These are phyloP conservation scores for Geodia barretti DNA, from an alignment of 37 sponge, comb jelly and placozoan species.

Conservation along the genomic window DNA sequence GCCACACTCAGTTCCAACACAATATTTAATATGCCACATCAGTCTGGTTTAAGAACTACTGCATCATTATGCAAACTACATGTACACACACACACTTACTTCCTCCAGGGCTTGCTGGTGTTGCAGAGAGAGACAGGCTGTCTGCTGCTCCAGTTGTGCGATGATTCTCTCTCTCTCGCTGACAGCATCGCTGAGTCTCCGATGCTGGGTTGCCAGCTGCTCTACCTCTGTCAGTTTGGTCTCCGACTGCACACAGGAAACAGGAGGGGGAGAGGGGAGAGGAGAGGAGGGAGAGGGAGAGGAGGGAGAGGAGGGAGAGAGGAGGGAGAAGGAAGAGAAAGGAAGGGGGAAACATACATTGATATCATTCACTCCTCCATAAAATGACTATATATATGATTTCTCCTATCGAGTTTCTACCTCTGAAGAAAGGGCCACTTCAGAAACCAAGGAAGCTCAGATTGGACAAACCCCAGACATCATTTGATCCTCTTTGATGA, in stretches of 20 bases:
- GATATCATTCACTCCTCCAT: too few relatives aligned
- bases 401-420: too few relatives aligned
- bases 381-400: too few relatives aligned
- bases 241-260: neutral
- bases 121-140: conserved; percentile 11
- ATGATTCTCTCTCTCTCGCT: conserved; percentile 21
- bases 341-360: too few relatives aligned
- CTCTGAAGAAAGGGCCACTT: too few relatives aligned
- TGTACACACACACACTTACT: conserved; percentile 4
- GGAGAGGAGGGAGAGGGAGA: too few relatives aligned
- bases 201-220: neutral
- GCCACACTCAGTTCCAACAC: too few relatives aligned
- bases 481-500: too few relatives aligned
- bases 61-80: neutral
- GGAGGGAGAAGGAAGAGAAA: neutral
- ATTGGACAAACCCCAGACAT: too few relatives aligned
- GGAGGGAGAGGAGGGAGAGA: neutral
- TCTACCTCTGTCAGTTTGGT: neutral
- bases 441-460: too few relatives aligned
- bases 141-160: conserved; percentile 25
- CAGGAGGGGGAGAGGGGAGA: neutral
- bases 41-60: too few relatives aligned
- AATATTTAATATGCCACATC: too few relatives aligned
- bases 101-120: conserved; percentile 15
- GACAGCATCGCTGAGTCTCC: conserved; percentile 3